Evolutionary conservation across 2,888 invertebrate genomes (phyloP), one percentile per base, ranked within the genome.

Genomic region (Hydrotaea diabolus): DNA sequence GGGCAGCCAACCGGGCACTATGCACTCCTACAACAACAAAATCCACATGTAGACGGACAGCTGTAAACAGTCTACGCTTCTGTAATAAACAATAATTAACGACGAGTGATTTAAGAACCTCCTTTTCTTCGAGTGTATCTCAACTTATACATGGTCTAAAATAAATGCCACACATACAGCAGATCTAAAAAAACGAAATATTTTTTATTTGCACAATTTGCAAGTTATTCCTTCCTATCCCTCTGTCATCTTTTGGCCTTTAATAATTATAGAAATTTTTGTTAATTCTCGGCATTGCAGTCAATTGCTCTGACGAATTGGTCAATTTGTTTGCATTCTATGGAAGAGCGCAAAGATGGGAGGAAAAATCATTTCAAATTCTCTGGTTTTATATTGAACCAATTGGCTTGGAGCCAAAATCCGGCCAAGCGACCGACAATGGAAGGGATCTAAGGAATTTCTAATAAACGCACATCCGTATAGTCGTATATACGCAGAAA

Each of bases 331-430:
- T 43, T 39, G 17, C 17, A 26, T 17, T 55, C n/a, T 64, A n/a
- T 17, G 17, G 64, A 36, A 3, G 64, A 64, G 8, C 17, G 64
- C 17, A 39, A 39, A 66, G 19, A 11, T 2, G 8, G 1, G 36
- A n/a, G 43, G 19, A 66, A 4, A 21, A 21, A 62, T n/a, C 15
- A 36, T 13, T 2, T 19, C 39, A 19, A 66, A 39, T 36, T 66
- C 13, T 43, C 8, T 43, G 3, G 8, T 36, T 39, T 66, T 19
- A 11, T 21, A 21, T 66, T 17, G 21, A 36, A 66, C 36, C 19
- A 43, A 19, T 66, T 66, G 66, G 66, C 36, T 43, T 8, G 2
- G 43, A 39, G 66, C 66, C 66, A 66, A 59, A 59, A 39, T 66
- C 13, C 23, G 31, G 31, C 5, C 19, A 59, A 31, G 3, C 13